These are phyloP conservation scores for Parapristionchus giblindavisi DNA, from an alignment of 2,888 invertebrate genomes.

Conservation along the genomic window DNA sequence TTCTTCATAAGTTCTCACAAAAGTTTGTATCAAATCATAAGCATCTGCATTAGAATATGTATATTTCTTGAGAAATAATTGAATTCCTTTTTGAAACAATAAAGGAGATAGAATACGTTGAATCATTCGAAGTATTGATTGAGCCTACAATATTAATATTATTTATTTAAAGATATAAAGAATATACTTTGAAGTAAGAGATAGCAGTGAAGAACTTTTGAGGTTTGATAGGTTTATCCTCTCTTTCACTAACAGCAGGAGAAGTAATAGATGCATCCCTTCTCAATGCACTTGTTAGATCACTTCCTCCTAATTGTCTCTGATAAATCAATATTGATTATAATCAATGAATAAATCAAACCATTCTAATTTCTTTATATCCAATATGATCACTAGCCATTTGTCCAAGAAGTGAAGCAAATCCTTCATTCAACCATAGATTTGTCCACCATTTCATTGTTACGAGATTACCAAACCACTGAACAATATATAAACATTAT, in stretches of 20 bases:
- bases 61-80: conserved; percentile 48
- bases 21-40: conserved; percentile 32
- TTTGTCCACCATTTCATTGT: conserved; percentile 68
- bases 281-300: background rate
- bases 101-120: conserved; percentile 48
- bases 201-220: conserved; percentile 1
- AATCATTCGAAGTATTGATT: conserved; percentile 56
- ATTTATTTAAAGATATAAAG: background rate
- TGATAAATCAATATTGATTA: background rate
- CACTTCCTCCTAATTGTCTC: background rate
- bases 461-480: conserved; percentile 67
- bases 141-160: conserved; percentile 41
- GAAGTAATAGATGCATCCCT: background rate
- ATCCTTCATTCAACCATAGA: conserved; percentile 65
- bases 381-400: conserved; percentile 47
- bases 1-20: background rate
- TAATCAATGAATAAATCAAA: conserved; percentile 30
- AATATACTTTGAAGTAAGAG: conserved; percentile 14
- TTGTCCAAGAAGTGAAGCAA: conserved; percentile 51
- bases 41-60: conserved; percentile 58
- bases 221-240: background rate
- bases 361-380: conserved; percentile 47
- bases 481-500: conserved; percentile 31
- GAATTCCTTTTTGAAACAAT: conserved; percentile 44
- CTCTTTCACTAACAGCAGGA: conserved; percentile 1